Base-by-base conservation (phyloP, 1,140 invertebrate genomes). In the Andrena cerasifolii region DNA sequence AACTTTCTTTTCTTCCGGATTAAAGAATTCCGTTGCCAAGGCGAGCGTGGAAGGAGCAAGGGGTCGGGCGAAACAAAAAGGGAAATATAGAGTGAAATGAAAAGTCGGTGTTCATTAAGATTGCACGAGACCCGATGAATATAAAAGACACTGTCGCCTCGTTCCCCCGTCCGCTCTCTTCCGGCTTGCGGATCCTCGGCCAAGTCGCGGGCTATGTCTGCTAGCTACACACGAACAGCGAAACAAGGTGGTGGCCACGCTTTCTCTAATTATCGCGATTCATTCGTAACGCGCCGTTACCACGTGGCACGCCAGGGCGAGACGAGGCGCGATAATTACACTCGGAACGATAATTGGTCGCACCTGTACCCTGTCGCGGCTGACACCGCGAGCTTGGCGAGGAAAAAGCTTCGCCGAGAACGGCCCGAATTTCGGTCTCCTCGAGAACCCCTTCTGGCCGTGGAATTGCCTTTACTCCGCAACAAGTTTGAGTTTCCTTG, bases 251-350 rank as follows among this genome's bases (percentile, higher is more conserved):
- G 36, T 16, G 67, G 28, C 36, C 47, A 65, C 67, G 71, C 80
- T 84, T 84, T 84, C 80, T 71, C 82, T 70, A 84, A 84, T 84
- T 83, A 84, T 79, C 62, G 71, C 77, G 54, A 43, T 72, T 83
- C 65, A 79, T 71, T 79, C 72, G 80, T 62, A 82, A 74, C 47
- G 66, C 58, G 14, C 45, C 61, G 78, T 83, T 78, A 73, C 40
- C 51, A 65, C 21, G 40, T 8, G 26, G 21, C 12, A 14, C 26
- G 61, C 43, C 62, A 14, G 63, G 36, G 24, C 49, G 36, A 43
- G 14, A 43, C 51, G 31, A 53, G 75, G 45, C 40, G 63, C 36
- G 75, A 84, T 82, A 83, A 79, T 79, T 79, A 49, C 47, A 28
- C 58, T 43, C 24, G 45, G 70, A 84, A 83, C 78, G 65, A 70